Conservation (phyloP, 2,888 invertebrate genomes). For the Pachydiplax longipennis region DNA sequence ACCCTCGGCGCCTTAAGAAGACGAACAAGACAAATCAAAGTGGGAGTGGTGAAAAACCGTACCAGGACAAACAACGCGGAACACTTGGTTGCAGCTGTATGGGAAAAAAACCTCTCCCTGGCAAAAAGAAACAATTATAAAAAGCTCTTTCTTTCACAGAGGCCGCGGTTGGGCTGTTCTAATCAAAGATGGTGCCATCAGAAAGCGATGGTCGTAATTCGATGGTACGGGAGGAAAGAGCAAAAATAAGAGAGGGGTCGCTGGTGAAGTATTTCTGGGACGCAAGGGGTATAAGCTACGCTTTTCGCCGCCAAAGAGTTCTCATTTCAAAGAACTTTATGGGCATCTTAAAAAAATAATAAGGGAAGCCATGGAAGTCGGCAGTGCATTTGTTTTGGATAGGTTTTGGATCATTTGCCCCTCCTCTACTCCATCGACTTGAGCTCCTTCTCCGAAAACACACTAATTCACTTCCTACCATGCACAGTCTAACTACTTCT, state of each 20-base stretch:
- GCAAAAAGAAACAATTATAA: neutral
- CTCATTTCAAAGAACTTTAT: constrained; percentile 41
- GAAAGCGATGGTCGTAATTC: neutral
- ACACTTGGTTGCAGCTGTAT: neutral
- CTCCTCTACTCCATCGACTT: neutral
- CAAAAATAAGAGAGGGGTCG: neutral
- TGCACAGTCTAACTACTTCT: too few relatives aligned
- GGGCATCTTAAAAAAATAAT: constrained; percentile 31
- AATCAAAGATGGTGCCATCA: neutral
- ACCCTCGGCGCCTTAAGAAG: neutral
- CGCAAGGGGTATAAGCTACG: neutral
- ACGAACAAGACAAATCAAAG: neutral
- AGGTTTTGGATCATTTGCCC: constrained; percentile 37
- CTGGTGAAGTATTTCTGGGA: constrained; percentile 20
- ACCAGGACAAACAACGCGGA: neutral
- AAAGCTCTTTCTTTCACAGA: neutral
- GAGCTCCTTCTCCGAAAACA: neutral
- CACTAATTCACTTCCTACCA: neutral
- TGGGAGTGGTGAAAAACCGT: neutral
- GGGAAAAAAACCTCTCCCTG: neutral
- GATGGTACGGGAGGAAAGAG: neutral
- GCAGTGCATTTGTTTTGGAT: constrained; percentile 31
- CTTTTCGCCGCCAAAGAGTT: constrained; percentile 31
- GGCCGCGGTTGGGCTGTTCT: neutral
- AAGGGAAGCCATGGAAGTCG: constrained; percentile 27